These are phyloP conservation scores for Dromaius novaehollandiae DNA, from an alignment of 2,113 vertebrate genomes.

Conservation along the genomic window DNA sequence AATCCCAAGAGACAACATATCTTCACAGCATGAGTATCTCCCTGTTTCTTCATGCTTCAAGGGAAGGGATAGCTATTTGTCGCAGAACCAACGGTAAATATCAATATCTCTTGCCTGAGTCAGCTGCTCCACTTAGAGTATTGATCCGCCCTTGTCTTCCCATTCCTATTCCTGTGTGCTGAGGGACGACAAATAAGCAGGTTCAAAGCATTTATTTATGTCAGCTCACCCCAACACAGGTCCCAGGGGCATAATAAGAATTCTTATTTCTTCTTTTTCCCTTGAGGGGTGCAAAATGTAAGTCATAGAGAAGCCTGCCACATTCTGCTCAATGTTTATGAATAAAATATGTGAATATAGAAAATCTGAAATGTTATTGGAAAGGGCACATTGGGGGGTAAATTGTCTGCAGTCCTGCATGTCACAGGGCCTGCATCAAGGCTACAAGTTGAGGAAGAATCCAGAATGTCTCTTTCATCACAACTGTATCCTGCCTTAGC, in stretches of 20 bases:
- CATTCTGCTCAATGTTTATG: background rate
- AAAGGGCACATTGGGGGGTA: background rate
- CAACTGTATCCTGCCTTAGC: background rate
- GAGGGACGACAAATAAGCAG: background rate
- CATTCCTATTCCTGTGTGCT: background rate
- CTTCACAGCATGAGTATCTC: background rate
- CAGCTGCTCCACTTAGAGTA: constrained; percentile 21
- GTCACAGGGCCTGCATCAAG: background rate
- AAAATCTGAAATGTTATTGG: background rate
- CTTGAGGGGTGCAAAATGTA: background rate
- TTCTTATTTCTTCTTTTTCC: background rate
- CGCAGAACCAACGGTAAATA: background rate
- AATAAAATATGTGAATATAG: background rate
- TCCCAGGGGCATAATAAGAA: background rate
- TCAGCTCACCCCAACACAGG: background rate
- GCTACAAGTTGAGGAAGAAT: background rate
- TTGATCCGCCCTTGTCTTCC: background rate
- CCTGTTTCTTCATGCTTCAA: background rate
- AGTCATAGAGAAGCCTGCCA: background rate
- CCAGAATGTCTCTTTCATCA: background rate
- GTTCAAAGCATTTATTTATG: background rate
- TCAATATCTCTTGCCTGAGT: constrained; percentile 30
- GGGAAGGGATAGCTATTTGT: background rate
- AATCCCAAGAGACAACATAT: background rate
- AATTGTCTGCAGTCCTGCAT: background rate